Evolutionary conservation across 2,888 invertebrate species (phyloP).

Genomic region (Peribatodes rhomboidaria): DNA sequence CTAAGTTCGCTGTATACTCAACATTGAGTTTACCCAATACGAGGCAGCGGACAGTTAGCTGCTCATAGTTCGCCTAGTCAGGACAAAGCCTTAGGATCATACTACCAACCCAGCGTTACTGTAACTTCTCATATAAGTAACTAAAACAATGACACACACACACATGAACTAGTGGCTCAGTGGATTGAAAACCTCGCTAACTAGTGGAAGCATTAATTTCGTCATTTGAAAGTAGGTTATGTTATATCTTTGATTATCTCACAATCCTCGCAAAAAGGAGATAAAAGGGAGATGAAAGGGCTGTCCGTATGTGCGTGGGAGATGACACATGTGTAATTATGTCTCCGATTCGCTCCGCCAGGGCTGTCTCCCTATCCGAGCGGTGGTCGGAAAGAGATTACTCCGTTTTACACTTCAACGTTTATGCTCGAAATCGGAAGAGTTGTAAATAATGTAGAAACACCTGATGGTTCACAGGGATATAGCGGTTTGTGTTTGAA

Average conservation of each 20-base stretch:
- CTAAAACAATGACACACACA: too few relatives aligned
- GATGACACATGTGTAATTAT: slow-evolving; percentile 72
- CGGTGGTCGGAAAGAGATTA: slow-evolving; percentile 61
- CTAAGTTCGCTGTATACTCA: too few relatives aligned
- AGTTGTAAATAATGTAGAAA: slow-evolving; percentile 29
- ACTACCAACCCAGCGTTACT: too few relatives aligned
- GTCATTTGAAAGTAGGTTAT: too few relatives aligned
- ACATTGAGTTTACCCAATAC: too few relatives aligned
- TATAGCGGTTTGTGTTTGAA: not conserved
- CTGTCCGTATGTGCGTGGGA: slow-evolving; percentile 59
- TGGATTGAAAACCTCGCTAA: too few relatives aligned
- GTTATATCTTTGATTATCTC: slow-evolving; percentile 54
- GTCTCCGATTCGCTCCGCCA: slow-evolving; percentile 60
- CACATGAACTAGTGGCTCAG: too few relatives aligned
- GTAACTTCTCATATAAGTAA: too few relatives aligned
- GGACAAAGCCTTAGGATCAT: too few relatives aligned
- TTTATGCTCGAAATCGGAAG: slow-evolving; percentile 44
- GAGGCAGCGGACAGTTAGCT: too few relatives aligned
- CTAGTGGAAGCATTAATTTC: too few relatives aligned
- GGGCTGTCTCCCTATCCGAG: slow-evolving; percentile 20
- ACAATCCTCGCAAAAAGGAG: slow-evolving; percentile 51
- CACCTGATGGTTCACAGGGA: slow-evolving; percentile 25
- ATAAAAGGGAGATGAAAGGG: slow-evolving; percentile 58
- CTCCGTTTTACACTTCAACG: slow-evolving; percentile 52
- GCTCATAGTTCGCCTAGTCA: too few relatives aligned